phyloP scores from a whole-genome alignment of 1,140 invertebrate genomes.

The Dendroctonus ponderosae region DNA sequence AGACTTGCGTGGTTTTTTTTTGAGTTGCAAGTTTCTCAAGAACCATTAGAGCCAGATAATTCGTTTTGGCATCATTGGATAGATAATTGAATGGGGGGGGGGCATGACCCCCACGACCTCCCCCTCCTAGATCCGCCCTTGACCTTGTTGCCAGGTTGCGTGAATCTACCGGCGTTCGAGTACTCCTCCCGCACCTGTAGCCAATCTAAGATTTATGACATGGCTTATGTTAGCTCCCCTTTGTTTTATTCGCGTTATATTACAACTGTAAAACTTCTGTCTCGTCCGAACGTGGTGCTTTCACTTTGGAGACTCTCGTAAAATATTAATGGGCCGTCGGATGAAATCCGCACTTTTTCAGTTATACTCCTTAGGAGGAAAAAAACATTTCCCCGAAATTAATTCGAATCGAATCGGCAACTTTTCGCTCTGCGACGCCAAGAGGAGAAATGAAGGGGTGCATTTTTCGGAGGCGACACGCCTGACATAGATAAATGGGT shows the following conservation, averaged over 20 bases:
- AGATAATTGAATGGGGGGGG: no score
- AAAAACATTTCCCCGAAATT: not conserved
- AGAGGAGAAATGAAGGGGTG: not conserved
- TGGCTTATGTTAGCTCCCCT: constrained; percentile 10
- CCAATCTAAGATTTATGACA: constrained; percentile 9
- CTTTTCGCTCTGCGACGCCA: constrained; percentile 2
- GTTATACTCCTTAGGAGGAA: not conserved
- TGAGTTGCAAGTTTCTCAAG: no score
- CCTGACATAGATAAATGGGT: constrained; percentile 15
- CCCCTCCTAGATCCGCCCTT: no score
- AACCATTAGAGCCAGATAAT: no score
- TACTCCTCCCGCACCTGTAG: constrained; percentile 16
- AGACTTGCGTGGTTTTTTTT: no score
- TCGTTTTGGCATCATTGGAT: no score
- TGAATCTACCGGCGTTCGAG: no score
- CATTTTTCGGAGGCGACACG: constrained; percentile 12
- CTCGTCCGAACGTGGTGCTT: not conserved
- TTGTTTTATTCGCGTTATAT: constrained; percentile 22
- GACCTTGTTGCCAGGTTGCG: no score
- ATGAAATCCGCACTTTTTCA: not conserved
- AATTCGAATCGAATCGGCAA: constrained; percentile 15
- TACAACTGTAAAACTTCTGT: constrained; percentile 13
- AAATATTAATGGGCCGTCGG: constrained; percentile 5
- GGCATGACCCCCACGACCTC: no score
- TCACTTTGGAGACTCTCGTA: constrained; percentile 10